Conservation (phyloP, 1,140 invertebrate genomes). For the Chironomus tepperi region DNA sequence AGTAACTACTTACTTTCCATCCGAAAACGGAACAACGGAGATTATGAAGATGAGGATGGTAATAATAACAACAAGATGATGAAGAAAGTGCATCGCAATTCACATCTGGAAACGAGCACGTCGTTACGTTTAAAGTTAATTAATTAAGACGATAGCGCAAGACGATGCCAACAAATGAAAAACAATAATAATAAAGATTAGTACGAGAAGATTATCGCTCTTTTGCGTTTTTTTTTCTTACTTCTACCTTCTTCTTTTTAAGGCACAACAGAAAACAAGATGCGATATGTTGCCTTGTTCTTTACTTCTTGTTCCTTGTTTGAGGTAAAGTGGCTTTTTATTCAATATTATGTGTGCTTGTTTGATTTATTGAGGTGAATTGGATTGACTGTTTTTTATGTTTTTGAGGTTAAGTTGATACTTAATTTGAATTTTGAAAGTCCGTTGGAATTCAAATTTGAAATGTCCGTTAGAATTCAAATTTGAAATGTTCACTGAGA, state of each 20-base stretch:
- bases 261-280: neutral
- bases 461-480: too few species aligned
- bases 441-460: too few species aligned
- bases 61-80: neutral
- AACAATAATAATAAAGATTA: constrained; percentile 17
- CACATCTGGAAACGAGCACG: constrained; percentile 17
- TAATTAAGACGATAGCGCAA: constrained; percentile 21
- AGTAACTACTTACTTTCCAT: neutral
- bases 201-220: neutral
- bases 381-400: too few species aligned
- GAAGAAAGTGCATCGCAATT: constrained; percentile 15
- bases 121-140: constrained; percentile 16
- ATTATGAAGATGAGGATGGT: neutral
- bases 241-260: neutral
- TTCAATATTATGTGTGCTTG: too few species aligned
- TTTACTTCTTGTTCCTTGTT: neutral
- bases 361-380: too few species aligned
- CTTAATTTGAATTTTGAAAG: too few species aligned
- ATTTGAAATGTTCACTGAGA: too few species aligned
- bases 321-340: neutral
- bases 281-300: neutral
- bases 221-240: neutral
- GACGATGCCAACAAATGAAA: neutral
- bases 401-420: too few species aligned
- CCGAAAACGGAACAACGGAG: constrained; percentile 16